Evolutionary conservation across 2,113 vertebrate genomes (phyloP).

Genomic region (Dunckerocampus dactyliophorus): DNA sequence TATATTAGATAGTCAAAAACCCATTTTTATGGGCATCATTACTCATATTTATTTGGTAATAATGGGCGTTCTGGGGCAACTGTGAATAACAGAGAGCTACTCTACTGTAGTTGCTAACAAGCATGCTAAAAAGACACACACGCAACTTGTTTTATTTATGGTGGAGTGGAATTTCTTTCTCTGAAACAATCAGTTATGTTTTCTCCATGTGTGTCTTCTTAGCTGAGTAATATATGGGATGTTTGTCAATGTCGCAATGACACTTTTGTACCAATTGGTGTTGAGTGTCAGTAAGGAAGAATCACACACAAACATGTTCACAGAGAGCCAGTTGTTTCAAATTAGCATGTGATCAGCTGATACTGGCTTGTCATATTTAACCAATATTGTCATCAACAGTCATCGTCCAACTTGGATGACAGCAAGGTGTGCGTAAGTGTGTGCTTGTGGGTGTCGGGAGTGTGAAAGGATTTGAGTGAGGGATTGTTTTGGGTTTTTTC

Average conservation of each 20-base stretch:
- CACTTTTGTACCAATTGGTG: not conserved
- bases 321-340: constrained; percentile 6
- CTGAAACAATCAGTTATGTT: no score
- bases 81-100: no score
- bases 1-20: no score
- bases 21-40: no score
- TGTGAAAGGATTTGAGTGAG: not conserved
- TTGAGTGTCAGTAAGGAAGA: not conserved
- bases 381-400: constrained; percentile 13
- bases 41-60: no score
- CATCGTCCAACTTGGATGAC: constrained; percentile 3
- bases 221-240: no score
- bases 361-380: constrained; percentile 19
- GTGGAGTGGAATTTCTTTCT: no score
- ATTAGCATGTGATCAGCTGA: constrained; percentile 12
- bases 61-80: no score
- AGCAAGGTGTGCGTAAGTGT: not conserved
- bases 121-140: no score
- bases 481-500: not conserved
- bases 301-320: not conserved
- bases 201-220: no score
- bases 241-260: not conserved
- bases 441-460: not conserved
- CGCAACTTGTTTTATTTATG: no score
- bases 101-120: no score